Base-by-base conservation (phyloP, 1,140 invertebrate species). In the Oedothorax gibbosus region DNA sequence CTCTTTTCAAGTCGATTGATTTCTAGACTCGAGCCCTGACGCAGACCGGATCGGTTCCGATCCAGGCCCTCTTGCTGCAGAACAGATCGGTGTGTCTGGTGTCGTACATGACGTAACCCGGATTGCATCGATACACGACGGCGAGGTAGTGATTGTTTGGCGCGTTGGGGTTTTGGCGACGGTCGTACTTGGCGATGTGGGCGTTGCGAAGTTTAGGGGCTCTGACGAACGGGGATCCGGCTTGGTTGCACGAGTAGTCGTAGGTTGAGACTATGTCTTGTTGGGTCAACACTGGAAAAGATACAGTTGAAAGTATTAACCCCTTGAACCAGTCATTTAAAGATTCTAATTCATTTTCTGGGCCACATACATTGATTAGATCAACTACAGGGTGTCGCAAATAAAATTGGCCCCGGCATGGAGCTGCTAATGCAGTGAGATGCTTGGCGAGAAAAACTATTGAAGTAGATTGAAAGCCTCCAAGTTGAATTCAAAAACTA, bases 201-300 rank as follows among this genome's bases (percentile, higher is more conserved):
- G 66, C 66, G 18, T 85, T 85, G 54, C 64, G 54, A 3, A 85
- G 54, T 35, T 62, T 69, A 10, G 82, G 82, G 5, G 82, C 82
- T 0, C n/a, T 78, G 5, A 69, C 73, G 65, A 77, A 76, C 0
- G 18, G 62, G 0, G 51, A 60, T 2, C 62, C 57, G 10, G 73
- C 66, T 53, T 71, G 72, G 56, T 85, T 68, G 66, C 82, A 85
- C 5, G 64, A 62, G 51, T 85, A 85, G 64, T 85, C 82, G 51
- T 75, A 76, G 15, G 20, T 15, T 0, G 71, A 35, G 5, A 73
- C 50, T 14, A 71, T 60, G 49, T 76, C 72, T 10, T 62, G 35
- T 35, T 51, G 18, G 2, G 15, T 10, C 3, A 75, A 10, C 35
- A 84, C 81, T 84, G 71, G 21, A 51, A 71, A 18, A 50, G 10